Evolutionary conservation across 2,113 vertebrate genomes (phyloP), one percentile per base, ranked within the genome.

Genomic region (Malurus elegans): DNA sequence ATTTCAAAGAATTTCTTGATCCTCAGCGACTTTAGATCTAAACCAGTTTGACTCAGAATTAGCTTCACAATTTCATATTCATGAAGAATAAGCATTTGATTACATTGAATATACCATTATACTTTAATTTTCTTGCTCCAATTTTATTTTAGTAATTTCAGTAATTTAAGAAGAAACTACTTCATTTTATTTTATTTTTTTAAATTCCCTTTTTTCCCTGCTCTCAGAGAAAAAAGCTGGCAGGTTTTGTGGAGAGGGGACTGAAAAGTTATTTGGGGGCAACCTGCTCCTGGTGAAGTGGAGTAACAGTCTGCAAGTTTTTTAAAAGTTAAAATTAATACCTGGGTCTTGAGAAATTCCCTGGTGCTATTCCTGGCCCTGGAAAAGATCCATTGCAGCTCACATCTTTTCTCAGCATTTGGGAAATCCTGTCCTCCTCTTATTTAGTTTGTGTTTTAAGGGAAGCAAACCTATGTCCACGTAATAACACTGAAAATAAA

Each of bases 1-100:
- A 91, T 74, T 86, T 81, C 57, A 88, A 86, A 93, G 31, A 65
- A 84, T 78, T 93, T 80, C 69, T 60, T 94, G 60, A 80, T 74
- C 85, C 61, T 90, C 2, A 3, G 61, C 29, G 76, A 86, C 45
- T 83, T 84, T 81, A 42, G 21, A 74, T 90, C 53, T 80, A 90
- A 92, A 92, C 48, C 34, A 38, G 54, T 82, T 87, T 4, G 7
- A 45, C 50, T 74, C 36, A 60, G 79, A 83, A 86, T 50, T 71
- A 48, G 23, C 84, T 71, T 69, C 69, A 70, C 57, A 74, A n/a
- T 88, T 95, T 92, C 28, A 57, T 84, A 79, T 73, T 92, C 44
- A 79, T 81, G 80, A 86, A 95, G 56, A 92, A 74, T 79, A 90
- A 82, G 64, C 47, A 29, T 83, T 51, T 60, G 50, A 86, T 92